Evolutionary conservation across 2,888 invertebrate species (phyloP).

Genomic region (Girardia tigrina): DNA sequence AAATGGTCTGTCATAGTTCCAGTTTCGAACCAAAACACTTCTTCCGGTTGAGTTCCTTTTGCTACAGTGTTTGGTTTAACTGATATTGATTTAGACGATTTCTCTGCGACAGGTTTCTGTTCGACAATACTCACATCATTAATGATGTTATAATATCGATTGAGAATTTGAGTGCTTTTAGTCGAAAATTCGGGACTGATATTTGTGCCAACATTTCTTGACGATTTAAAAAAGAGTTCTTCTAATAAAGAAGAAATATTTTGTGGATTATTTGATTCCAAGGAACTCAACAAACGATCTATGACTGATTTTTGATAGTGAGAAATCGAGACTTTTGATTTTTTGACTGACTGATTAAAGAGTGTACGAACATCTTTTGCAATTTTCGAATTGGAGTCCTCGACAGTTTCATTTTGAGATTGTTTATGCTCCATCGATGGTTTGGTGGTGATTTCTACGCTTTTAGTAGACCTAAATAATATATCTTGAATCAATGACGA

Average conservation of each 20-base stretch:
- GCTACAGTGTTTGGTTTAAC: neutral
- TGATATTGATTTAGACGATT: neutral
- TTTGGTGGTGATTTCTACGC: neutral
- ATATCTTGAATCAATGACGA: neutral
- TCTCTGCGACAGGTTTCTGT: neutral
- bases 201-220: neutral
- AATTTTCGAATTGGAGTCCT: neutral
- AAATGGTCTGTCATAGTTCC: constrained; percentile 4
- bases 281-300: neutral
- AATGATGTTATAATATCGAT: neutral
- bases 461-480: neutral
- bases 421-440: neutral
- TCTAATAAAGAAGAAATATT: neutral
- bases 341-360: neutral
- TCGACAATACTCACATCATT: neutral
- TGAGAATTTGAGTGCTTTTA: neutral
- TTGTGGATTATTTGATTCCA: neutral
- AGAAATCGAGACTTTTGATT: neutral
- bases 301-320: neutral
- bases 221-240: neutral
- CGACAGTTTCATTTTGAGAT: neutral
- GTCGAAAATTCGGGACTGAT: neutral
- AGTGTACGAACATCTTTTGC: neutral
- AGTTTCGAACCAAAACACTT: neutral
- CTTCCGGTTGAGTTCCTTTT: neutral